Base-by-base conservation (phyloP, 2,888 invertebrate genomes). In the Leucania comma region DNA sequence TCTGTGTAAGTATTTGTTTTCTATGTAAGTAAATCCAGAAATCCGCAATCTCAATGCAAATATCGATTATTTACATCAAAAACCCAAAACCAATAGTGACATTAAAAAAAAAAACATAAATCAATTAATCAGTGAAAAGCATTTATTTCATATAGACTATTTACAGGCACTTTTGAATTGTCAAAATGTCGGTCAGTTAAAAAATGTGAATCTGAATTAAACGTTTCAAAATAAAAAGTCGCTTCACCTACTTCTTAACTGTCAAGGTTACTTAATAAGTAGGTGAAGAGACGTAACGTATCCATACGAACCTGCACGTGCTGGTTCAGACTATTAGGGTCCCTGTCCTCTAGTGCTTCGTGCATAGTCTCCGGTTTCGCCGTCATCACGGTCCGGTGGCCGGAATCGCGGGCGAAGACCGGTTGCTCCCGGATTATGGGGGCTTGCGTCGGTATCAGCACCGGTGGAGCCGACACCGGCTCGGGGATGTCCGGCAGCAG, bases 271-370 rank as follows among this genome's bases (percentile, higher is more conserved):
- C 10, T 51, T 29, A n/a, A n/a, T n/a, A n/a, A n/a, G n/a, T n/a
- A n/a, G n/a, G n/a, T n/a, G n/a, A n/a, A n/a, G n/a, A n/a, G n/a
- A n/a, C n/a, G 6, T 53, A 63, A 56, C 46, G 42, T 62, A 32
- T 66, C 38, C 32, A 56, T 61, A 78, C 83, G 87, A 91, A 97
- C 98, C 97, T 97, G 97, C 61, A 98, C 94, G 90, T 98, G 97
- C 72, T 96, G 96, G 87, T 97, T 98, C 75, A 98, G 90, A 75
- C 95, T 96, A 84, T 97, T 97, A 0, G 98, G 98, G 87, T 98
- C 98, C 76, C 98, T 91, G 84, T 97, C 97, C 85, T 97, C 97
- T 72, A 97, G 91, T 63, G 97, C 96, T 56, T 95, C 94, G 9
- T 90, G 90, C 6, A 86, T 81, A 53, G 90, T 95, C 53, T 94